phyloP scores from a whole-genome alignment of 2,797 vertebrate genomes.

The Coracias cyanogaster region DNA sequence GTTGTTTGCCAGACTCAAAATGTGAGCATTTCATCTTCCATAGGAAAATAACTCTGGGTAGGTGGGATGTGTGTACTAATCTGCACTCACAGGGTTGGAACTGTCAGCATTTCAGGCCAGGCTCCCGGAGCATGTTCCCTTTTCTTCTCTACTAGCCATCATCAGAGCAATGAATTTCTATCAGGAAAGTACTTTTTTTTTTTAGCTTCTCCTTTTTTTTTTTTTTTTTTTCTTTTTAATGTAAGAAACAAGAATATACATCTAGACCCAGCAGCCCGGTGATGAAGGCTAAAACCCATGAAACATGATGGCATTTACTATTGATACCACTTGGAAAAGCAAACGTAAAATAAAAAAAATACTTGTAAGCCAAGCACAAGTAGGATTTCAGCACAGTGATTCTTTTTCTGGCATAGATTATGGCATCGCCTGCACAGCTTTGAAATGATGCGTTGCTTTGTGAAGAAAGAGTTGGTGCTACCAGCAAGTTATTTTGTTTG shows the following conservation, averaged over 20 bases:
- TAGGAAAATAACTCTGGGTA: slow-evolving; percentile 73
- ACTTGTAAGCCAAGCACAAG: slow-evolving; percentile 65
- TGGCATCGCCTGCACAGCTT: slow-evolving; percentile 34
- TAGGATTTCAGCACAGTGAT: slow-evolving; percentile 72
- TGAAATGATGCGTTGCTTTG: slow-evolving; percentile 42
- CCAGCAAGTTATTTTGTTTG: slow-evolving; percentile 32
- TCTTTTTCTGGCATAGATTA: slow-evolving; percentile 52
- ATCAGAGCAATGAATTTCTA: slow-evolving; percentile 69
- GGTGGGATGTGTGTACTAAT: slow-evolving; percentile 64
- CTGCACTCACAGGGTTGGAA: slow-evolving; percentile 53
- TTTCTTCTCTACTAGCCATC: slow-evolving; percentile 66
- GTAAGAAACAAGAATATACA: slow-evolving; percentile 49
- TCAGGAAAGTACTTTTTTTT: slow-evolving; percentile 6
- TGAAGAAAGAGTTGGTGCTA: slow-evolving; percentile 60
- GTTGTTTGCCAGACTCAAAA: slow-evolving; percentile 69
- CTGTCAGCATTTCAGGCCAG: slow-evolving; percentile 44
- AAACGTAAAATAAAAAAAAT: slow-evolving; percentile 71
- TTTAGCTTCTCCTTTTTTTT: too few species aligned
- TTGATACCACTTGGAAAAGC: slow-evolving; percentile 66
- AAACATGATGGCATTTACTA: slow-evolving; percentile 51
- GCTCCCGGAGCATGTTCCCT: slow-evolving; percentile 62
- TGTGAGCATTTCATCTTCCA: slow-evolving; percentile 72
- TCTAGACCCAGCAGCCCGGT: slow-evolving; percentile 29
- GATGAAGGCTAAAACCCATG: slow-evolving; percentile 27
- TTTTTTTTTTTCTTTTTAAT: not conserved